Base-by-base conservation (phyloP, 2,888 invertebrate species). In the Brenthis ino region DNA sequence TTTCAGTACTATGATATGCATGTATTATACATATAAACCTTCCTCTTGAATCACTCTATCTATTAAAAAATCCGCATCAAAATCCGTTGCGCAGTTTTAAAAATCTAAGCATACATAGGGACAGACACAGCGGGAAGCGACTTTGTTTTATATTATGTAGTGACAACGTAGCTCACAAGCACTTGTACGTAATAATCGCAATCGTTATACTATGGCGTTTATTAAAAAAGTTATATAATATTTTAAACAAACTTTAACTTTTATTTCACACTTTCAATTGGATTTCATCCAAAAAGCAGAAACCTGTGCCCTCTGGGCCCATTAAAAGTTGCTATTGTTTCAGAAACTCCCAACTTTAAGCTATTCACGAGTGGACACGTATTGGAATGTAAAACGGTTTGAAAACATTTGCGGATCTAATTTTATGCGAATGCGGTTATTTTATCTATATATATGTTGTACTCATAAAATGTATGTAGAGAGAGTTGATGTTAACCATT, bases 301-400 rank as follows among this genome's bases (percentile, higher is more conserved):
- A 57, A 53, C 56, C 61, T 57, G 61, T 61, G 55, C 82, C 84
- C 85, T 72, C 80, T 79, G 82, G 85, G 83, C 82, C 87, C 85
- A 88, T 88, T 88, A 88, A 88, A 88, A 88, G 82, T 88, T 87
- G 72, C 73, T 76, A 77, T 78, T 81, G 79, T 80, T 72, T 77
- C 82, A 78, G 81, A 77, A 77, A 67, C 61, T 63, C 20, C 13
- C 51, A 83, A 80, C 80, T 80, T 72, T 64, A 70, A 70, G 73
- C 74, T 78, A 78, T 77, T 80, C 80, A 77, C 75, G 74, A 57
- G 13, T 60, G 51, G 50, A 65, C 60, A 65, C 64, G 68, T 54
- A 55, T 68, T 64, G 50, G 16, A 60, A 37, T 60, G 58, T 65
- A 47, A 24, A 60, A 14, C 3, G 37, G 55, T 56, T 69, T 24